Evolutionary conservation across 2,113 vertebrate species (phyloP), one percentile per base, ranked within the genome.

Genomic region (Paramormyrops kingsleyae): DNA sequence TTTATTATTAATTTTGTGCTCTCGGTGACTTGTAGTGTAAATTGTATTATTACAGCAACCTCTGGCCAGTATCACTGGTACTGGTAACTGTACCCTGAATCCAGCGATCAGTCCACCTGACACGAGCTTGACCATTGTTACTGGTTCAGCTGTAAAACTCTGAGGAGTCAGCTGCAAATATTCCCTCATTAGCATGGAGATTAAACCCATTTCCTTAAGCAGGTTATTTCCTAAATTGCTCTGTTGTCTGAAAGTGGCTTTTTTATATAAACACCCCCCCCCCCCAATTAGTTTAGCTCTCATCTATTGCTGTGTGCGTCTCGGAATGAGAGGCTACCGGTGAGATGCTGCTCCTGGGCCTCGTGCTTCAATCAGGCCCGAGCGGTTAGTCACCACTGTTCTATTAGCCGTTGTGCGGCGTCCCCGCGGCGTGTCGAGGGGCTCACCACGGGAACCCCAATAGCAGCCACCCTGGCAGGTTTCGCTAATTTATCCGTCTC

Each of bases 401-500:
- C 15, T 19, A 52, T 83, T 31, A 66, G 10, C 42, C 83, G 27
- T 74, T 52, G 94, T 88, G 27, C 87, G 46, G 86, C 19, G 62
- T 62, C 90, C 89, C 89, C 31, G 62, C 24, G 59, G 91, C 93
- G 88, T 50, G 44, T 44, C 89, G 44, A 50, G 53, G 90, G 89
- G 91, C 91, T 85, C 91, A 90, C 90, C 27, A 42, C 87, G 19
- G 91, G 74, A 91, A 89, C 92, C 91, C 91, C 88, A 90, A 62
- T 92, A 90, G 94, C 92, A 88, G 94, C 89, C 90, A 85, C 91
- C 88, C 59, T 92, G 91, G 94, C 91, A 91, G 91, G 85, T 91
- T 92, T 93, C 88, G 86, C 91, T 92, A 93, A 89, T 93, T 94
- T 94, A 93, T 95, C 94, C 92, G 93, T 94, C 91, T 91, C 91